Evolutionary conservation across 1,140 invertebrate genomes (phyloP).

Genomic region (Zaprionus davidi): DNA sequence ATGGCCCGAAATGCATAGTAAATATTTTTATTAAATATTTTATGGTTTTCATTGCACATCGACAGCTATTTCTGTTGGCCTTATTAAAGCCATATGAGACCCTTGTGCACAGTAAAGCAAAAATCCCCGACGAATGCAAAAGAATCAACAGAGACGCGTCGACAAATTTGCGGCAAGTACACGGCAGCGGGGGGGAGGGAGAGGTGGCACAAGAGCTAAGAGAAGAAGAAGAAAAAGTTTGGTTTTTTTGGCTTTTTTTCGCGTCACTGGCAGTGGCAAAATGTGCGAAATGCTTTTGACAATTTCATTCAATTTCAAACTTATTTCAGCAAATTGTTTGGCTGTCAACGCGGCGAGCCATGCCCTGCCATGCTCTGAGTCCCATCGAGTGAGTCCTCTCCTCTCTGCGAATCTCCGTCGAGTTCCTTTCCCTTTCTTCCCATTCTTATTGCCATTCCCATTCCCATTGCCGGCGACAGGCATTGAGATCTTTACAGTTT

Average conservation of each 20-base stretch:
- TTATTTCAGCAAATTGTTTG: conserved; percentile 83
- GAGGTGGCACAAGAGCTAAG: neutral
- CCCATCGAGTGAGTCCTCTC: too few relatives aligned
- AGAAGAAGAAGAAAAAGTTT: conserved; percentile 15
- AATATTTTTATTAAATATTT: conserved; percentile 83
- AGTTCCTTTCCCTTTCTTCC: neutral
- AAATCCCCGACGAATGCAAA: conserved; percentile 51
- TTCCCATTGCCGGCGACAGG: neutral
- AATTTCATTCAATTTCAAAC: conserved; percentile 83
- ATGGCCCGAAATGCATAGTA: conserved; percentile 64
- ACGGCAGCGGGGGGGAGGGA: neutral
- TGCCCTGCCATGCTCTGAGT: conserved; percentile 4
- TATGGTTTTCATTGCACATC: conserved; percentile 79
- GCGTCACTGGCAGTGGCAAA: conserved; percentile 37
- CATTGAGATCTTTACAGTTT: conserved; percentile 47
- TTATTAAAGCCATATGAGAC: conserved; percentile 69
- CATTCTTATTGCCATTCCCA: conserved; percentile 1
- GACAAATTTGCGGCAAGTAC: conserved; percentile 23
- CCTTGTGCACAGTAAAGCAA: neutral
- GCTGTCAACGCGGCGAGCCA: conserved; percentile 69
- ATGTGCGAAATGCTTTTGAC: conserved; percentile 83
- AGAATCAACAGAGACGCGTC: conserved; percentile 15
- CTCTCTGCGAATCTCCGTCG: neutral
- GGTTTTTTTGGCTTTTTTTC: conserved; percentile 40
- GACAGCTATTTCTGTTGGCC: conserved; percentile 48